A percentile compares a stretch with the other conserved stretches of the same genome.
phyloP scores from a whole-genome alignment of 2,888 invertebrate genomes.

The Molanna angustata region DNA sequence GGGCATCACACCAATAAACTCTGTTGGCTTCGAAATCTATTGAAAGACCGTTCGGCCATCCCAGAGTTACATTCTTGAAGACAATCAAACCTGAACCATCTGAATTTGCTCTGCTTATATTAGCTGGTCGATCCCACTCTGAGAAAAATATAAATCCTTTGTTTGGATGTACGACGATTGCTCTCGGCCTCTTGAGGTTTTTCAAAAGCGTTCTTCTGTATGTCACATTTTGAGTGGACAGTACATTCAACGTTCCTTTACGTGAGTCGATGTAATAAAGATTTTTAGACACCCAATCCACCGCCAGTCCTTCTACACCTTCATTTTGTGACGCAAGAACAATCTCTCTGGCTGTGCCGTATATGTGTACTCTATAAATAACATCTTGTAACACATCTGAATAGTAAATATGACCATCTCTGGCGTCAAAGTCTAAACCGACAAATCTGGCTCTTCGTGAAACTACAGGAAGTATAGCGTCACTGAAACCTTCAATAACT shows the following conservation, averaged over 20 bases:
- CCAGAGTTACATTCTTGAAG: conserved; percentile 86
- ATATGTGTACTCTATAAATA: conserved; percentile 79
- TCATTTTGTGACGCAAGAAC: conserved; percentile 95
- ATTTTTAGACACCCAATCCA: conserved; percentile 95
- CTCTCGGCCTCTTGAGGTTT: conserved; percentile 88
- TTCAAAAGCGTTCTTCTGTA: conserved; percentile 80
- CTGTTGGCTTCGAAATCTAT: conserved; percentile 87
- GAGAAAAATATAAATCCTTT: conserved; percentile 93
- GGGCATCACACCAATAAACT: conserved; percentile 96
- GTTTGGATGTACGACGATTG: conserved; percentile 96
- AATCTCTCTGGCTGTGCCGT: conserved; percentile 79
- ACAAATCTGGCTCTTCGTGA: conserved; percentile 90
- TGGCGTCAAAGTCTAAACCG: conserved; percentile 90
- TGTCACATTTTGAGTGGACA: conserved; percentile 83
- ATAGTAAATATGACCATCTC: conserved; percentile 91
- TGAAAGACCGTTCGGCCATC: conserved; percentile 97
- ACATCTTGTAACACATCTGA: conserved; percentile 96
- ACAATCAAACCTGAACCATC: conserved; percentile 86
- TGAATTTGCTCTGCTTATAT: conserved; percentile 88
- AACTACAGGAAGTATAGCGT: conserved; percentile 93
- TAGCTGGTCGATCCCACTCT: conserved; percentile 95
- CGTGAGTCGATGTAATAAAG: conserved; percentile 93
- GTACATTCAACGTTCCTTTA: conserved; percentile 89
- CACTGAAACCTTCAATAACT: conserved; percentile 86
- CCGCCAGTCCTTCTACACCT: conserved; percentile 92